Base-by-base conservation (phyloP, 2,797 vertebrate genomes). In the Chelon auratus region DNA sequence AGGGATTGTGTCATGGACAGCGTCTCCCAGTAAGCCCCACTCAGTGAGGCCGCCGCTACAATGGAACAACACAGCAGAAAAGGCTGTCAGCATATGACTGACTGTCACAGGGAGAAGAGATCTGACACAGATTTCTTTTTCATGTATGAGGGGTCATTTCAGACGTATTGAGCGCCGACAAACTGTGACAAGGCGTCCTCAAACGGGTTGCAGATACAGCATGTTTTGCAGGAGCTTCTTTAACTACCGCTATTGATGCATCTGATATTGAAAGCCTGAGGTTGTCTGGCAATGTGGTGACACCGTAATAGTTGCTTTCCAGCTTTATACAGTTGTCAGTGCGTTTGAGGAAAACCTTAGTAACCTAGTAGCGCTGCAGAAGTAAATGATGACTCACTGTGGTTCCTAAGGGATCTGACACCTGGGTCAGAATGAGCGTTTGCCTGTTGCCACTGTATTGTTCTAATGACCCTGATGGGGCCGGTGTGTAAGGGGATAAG, bases 1-100 rank as follows among this genome's bases (percentile, higher is more conserved):
- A 84, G 91, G 92, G 92, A 94, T 94, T 94, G 93, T 92, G 92
- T 93, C 93, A 93, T 93, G 91, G 91, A 90, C 91, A 90, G 71
- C 64, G 81, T 94, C 91, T 93, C 90, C 92, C 87, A 81, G 87
- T 82, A 79, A 82, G 83, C 77, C 83, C 87, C 83, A 82, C 80
- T 91, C 85, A 82, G 85, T 77, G 81, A 75, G 72, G 68, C 89
- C 51, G 62, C 67, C 73, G 52, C 76, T 48, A 84, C 80, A 90
- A 78, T 86, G 48, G 72, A 82, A 86, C 90, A 86, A 87, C 80
- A 68, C 70, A 66, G 52, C 62, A 74, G 59, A 74, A 78, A 61
- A 83, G 45, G 60, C 62, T 83, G 75, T 86, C 76, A 81, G 51
- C 67, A 65, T 77, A 86, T 84, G 68, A 43, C 67, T 74, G 77